Evolutionary conservation across 2,797 vertebrate genomes (phyloP).

Genomic region (Onychomys leucogaster): DNA sequence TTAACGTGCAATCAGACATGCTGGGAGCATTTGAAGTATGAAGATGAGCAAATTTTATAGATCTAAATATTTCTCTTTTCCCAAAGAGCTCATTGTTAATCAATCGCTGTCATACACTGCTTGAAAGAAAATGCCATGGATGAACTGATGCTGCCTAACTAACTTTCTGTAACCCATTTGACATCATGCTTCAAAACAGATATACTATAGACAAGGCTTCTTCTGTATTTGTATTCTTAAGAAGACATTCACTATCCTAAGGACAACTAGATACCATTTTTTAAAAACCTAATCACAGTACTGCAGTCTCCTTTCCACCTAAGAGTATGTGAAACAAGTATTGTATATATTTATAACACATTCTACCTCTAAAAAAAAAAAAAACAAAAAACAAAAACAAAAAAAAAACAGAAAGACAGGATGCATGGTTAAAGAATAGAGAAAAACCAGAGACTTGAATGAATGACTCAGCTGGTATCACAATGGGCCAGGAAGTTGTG

Average conservation of each 20-base stretch:
- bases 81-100: background rate
- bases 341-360: background rate
- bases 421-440: background rate
- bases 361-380: background rate
- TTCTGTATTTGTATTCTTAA: background rate
- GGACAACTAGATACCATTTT: background rate
- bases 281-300: background rate
- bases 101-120: background rate
- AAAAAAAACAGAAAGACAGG: background rate
- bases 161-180: slow-evolving; percentile 12
- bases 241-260: background rate
- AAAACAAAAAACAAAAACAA: background rate
- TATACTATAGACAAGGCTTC: background rate
- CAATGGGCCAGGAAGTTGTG: background rate
- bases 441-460: background rate
- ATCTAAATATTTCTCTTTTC: background rate
- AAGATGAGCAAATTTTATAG: slow-evolving; percentile 33
- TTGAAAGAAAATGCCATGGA: background rate
- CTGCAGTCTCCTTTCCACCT: background rate
- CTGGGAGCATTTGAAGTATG: background rate
- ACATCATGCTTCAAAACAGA: background rate
- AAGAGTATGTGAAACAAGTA: background rate
- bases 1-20: background rate
- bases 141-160: background rate
- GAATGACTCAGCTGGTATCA: background rate